Evolutionary conservation across 2,888 invertebrate species (phyloP), one percentile per base, ranked within the genome.

Genomic region (Coelopa pilipes): DNA sequence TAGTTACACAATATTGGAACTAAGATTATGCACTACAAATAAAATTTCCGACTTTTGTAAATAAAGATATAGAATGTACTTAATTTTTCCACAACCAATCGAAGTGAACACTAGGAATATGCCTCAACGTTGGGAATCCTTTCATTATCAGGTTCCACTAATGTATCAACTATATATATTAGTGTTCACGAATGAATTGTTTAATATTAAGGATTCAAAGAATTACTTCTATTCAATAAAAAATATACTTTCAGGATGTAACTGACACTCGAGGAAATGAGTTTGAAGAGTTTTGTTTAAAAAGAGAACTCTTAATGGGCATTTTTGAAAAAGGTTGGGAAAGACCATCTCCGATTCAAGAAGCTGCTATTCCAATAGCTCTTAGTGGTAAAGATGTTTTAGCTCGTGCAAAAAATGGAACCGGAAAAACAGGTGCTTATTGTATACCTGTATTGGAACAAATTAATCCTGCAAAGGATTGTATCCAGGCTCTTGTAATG

Each of bases 251-350:
- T 85, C 80, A 97, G 97, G 99, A 99, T 93, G 99, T 99, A 82
- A 99, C 99, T 81, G 96, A 98, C 89, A 98, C 98, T 86, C 94
- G 97, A 90, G 99, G 99, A 83, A 98, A 98, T 90, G 98, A 99
- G 89, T 99, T 99, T 90, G 99, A 99, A 90, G 99, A 99, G 89
- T 99, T 98, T 89, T 98, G 98, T 89, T 91, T 99, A 81, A 97
- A 97, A 89, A 92, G 99, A 82, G 97, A 98, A 90, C 91, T 99
- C 83, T 90, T 99, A 82, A 99, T 99, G 98, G 99, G 99, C 80
- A 99, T 99, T 86, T 99, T 99, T 88, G 99, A 99, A 89, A 99
- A 99, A 89, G 99, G 98, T 76, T 98, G 97, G 99, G 99, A 99
- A 88, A 96, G 97, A 89, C 99, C 99, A 73, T 98, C 98, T 77